Percentiles rank a stretch among this genome's conserved stretches.
These are phyloP conservation scores for Apamea sordens DNA, from an alignment of 2,888 invertebrate genomes.

Conservation along the genomic window DNA sequence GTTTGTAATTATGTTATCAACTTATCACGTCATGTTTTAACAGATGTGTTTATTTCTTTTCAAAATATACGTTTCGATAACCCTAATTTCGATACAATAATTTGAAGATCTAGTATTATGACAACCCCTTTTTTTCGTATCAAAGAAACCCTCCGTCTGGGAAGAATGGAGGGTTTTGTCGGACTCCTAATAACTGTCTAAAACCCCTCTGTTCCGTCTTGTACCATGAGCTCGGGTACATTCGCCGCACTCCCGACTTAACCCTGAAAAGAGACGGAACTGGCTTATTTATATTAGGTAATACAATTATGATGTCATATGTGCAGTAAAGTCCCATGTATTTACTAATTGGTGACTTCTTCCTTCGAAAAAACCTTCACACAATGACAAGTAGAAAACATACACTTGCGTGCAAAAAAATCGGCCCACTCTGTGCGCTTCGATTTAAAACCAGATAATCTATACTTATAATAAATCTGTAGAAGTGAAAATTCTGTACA, in stretches of 20 bases:
- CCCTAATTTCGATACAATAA: neutral
- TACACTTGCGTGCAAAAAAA: neutral
- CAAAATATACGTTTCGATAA: neutral
- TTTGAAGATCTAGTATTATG: neutral
- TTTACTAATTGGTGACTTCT: neutral
- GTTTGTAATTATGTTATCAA: too few species aligned
- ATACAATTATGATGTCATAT: neutral
- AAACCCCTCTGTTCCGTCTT: too few species aligned
- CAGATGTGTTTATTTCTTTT: neutral
- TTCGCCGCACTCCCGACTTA: too few species aligned
- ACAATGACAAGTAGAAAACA: neutral
- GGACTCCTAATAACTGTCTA: too few species aligned
- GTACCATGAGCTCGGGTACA: too few species aligned
- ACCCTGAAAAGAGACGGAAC: neutral
- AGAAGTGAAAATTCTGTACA: too few species aligned
- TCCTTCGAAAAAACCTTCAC: constrained; percentile 7
- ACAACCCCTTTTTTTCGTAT: neutral
- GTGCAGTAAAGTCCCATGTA: neutral
- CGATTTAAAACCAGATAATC: too few species aligned
- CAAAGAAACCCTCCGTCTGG: too few species aligned
- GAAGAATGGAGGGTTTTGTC: too few species aligned
- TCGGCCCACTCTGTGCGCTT: too few species aligned
- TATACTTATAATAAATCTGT: too few species aligned
- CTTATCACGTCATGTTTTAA: neutral
- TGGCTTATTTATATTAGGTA: neutral